A percentile compares a stretch with the other conserved stretches of the same genome.
Conservation (phyloP, 2,113 vertebrate species). For the Pluvialis apricaria region DNA sequence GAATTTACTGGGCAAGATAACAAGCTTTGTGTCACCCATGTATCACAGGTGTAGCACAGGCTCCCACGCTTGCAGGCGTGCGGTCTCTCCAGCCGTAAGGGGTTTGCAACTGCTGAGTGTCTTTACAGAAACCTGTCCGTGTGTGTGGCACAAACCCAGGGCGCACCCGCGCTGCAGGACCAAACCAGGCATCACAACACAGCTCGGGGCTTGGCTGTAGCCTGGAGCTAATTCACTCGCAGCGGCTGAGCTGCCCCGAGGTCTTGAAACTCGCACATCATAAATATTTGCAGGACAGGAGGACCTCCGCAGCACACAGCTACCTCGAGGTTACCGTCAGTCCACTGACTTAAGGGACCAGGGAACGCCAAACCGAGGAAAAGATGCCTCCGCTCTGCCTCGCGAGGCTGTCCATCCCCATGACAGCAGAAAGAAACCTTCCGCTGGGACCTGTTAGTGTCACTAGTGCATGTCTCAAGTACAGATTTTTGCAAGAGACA, state of each 20-base stretch:
- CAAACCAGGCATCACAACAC: not conserved
- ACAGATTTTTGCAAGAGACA: not conserved
- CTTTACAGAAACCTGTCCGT: not conserved
- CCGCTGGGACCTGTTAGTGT: too few species aligned
- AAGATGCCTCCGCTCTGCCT: not conserved
- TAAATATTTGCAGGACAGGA: not conserved
- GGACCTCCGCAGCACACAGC: not conserved
- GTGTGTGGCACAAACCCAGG: too few species aligned
- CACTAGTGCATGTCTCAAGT: not conserved
- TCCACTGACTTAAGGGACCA: not conserved
- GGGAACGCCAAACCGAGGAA: rapidly evolving
- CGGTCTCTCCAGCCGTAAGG: not conserved
- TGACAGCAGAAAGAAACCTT: not conserved
- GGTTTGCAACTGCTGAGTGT: not conserved
- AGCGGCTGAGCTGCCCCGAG: rapidly evolving
- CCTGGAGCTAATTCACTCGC: not conserved
- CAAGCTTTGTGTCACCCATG: rapidly evolving
- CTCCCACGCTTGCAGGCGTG: not conserved
- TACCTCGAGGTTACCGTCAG: not conserved
- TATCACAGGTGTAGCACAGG: rapidly evolving
- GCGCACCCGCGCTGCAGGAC: rapidly evolving
- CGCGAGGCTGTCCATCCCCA: rapidly evolving
- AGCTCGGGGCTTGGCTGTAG: not conserved
- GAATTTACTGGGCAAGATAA: not conserved
- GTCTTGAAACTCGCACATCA: not conserved